phyloP scores from a whole-genome alignment of 2,113 vertebrate genomes.

The Spizaetus ornatus region DNA sequence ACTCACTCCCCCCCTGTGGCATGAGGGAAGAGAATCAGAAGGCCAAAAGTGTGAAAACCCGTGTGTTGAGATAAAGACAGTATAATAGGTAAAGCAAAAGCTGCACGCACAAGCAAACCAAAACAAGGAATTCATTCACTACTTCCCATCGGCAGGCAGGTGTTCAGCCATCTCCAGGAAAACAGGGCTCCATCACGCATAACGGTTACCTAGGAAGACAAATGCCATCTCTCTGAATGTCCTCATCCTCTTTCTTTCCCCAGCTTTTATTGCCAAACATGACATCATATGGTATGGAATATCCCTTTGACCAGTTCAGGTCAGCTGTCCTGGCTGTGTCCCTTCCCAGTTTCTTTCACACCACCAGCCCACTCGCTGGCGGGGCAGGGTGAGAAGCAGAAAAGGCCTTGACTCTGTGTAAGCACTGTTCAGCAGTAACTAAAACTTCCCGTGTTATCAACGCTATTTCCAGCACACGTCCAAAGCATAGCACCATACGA shows the following conservation, averaged over 20 bases:
- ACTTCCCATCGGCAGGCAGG: too few relatives aligned
- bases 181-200: fast-evolving
- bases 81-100: background rate
- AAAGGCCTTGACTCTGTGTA: background rate
- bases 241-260: background rate
- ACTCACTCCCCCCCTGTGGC: background rate
- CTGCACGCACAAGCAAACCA: background rate
- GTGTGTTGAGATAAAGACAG: background rate
- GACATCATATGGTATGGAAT: too few relatives aligned
- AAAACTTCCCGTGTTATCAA: background rate
- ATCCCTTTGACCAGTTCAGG: background rate
- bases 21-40: too few relatives aligned
- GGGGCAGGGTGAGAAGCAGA: background rate
- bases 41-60: background rate
- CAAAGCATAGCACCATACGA: background rate
- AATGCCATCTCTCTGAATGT: background rate
- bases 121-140: background rate
- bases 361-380: background rate
- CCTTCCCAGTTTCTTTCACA: background rate
- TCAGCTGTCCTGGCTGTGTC: background rate
- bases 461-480: background rate
- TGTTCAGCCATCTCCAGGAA: background rate
- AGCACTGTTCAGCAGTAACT: background rate
- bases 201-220: background rate
- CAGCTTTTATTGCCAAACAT: background rate